Evolutionary conservation across 2,888 invertebrate genomes (phyloP), one percentile per base, ranked within the genome.

Genomic region (Elgonia sp.): DNA sequence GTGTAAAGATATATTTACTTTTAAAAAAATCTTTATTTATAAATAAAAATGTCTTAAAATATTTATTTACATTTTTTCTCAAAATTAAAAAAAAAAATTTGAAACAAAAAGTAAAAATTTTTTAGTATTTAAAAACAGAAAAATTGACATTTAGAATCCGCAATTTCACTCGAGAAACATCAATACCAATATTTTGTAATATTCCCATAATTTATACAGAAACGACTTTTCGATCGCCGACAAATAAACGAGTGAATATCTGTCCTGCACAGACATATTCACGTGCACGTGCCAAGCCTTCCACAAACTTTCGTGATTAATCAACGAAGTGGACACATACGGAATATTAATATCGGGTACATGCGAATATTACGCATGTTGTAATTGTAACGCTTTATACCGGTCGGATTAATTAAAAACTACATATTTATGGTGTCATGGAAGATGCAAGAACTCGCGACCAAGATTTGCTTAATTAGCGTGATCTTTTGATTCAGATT

Each of bases 301-400:
- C 84, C 84, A 87, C 87, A 69, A 80, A 75, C 87, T 84, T 84
- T 87, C 87, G 81, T 87, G 88, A 88, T 85, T 88, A 85, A 88
- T 88, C 84, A 87, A 88, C 81, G 76, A 65, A 80, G 84, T 81
- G 84, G 88, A 88, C 88, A 88, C 88, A 82, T 46, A 42, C 73
- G 88, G 88, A 88, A 88, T 88, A 88, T 84, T 88, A 88, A 88
- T 88, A 72, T 57, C 42, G 60, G 84, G 63, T 65, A 65, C 81
- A 82, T 39, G 67, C 76, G 62, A 80, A 60, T 63, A 76, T 84
- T 84, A 79, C 88, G 84, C 82, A 82, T 75, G 57, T 69, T 75
- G 72, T 79, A 84, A 87, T 81, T 81, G 86, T 79, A 76, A 80
- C 84, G 84, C 80, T 84, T 84, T 84, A 29, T 79, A 57, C 21